These are phyloP conservation scores for Sycophila texana DNA, from an alignment of 2,888 invertebrate species.

Conservation along the genomic window DNA sequence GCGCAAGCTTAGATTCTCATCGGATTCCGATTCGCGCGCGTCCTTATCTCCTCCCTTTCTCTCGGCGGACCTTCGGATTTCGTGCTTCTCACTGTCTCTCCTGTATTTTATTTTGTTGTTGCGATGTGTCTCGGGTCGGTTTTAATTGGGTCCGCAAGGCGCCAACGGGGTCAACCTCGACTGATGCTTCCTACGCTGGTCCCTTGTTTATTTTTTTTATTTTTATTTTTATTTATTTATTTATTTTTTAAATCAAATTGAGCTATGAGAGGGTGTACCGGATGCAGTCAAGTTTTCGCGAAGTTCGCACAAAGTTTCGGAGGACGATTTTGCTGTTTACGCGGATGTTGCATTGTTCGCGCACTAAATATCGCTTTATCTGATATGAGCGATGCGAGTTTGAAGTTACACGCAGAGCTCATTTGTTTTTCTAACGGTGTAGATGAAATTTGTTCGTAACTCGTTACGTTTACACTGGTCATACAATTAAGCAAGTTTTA, in stretches of 20 bases:
- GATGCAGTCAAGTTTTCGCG: neutral
- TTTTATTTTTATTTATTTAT: too few species aligned
- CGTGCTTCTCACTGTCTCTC: neutral
- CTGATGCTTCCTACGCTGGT: neutral
- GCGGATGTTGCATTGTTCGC: slow-evolving; percentile 7
- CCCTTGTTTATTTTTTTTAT: too few species aligned
- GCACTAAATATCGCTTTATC: slow-evolving; percentile 41
- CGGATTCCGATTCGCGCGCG: slow-evolving; percentile 1
- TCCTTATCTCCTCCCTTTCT: neutral
- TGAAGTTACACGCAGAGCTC: slow-evolving; percentile 5
- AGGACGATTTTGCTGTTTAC: slow-evolving; percentile 37
- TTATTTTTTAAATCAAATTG: neutral
- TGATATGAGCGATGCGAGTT: slow-evolving; percentile 20
- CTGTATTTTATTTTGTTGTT: slow-evolving; percentile 6
- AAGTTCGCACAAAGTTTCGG: slow-evolving; percentile 26
- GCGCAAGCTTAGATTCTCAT: too few species aligned
- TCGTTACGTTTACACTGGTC: too few species aligned
- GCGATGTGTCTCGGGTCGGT: neutral
- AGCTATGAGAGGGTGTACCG: neutral
- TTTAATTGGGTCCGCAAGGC: slow-evolving; percentile 13
- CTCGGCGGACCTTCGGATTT: too few species aligned
- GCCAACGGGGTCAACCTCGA: neutral
- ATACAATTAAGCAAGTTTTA: too few species aligned
- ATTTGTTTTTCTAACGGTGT: slow-evolving; percentile 24
- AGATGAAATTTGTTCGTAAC: too few species aligned